phyloP scores from a whole-genome alignment of 2,888 invertebrate species.

The Mesodorylaimus sp. region DNA sequence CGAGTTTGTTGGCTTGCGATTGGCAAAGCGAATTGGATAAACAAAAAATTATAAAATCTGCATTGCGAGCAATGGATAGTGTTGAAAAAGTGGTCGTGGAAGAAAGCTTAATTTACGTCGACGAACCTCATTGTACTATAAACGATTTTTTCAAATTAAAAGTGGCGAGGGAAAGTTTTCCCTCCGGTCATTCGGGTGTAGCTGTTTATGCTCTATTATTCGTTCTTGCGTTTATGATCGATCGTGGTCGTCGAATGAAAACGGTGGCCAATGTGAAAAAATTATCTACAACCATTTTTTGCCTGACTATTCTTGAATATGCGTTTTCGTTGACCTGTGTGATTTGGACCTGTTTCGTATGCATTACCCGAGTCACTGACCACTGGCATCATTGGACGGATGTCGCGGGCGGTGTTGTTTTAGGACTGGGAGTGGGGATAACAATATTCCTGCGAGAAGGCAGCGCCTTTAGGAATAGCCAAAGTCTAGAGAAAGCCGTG shows the following conservation, averaged over 20 bases:
- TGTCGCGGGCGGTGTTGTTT: conserved; percentile 18
- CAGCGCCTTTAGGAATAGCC: background rate
- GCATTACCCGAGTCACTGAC: conserved; percentile 23
- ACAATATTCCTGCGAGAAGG: background rate
- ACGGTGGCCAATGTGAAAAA: background rate
- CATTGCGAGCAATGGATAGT: no score
- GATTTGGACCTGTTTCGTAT: conserved; percentile 16
- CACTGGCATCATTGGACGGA: conserved; percentile 27
- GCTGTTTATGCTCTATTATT: conserved; percentile 25
- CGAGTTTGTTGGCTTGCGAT: conserved; percentile 18
- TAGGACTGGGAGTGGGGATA: conserved; percentile 12
- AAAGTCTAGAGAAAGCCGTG: no score
- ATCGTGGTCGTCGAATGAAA: background rate
- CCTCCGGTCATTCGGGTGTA: conserved; percentile 28
- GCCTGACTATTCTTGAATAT: conserved; percentile 2
- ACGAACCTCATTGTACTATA: background rate
- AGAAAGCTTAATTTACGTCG: background rate
- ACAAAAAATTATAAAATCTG: no score
- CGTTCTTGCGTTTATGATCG: conserved; percentile 15
- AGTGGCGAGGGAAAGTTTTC: conserved; percentile 26
- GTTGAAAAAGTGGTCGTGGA: background rate
- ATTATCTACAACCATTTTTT: background rate
- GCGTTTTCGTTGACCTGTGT: no score
- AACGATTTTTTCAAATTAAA: conserved; percentile 14
- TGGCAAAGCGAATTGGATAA: no score